Conservation (phyloP, 2,888 invertebrate genomes). For the Gerris lacustris region DNA sequence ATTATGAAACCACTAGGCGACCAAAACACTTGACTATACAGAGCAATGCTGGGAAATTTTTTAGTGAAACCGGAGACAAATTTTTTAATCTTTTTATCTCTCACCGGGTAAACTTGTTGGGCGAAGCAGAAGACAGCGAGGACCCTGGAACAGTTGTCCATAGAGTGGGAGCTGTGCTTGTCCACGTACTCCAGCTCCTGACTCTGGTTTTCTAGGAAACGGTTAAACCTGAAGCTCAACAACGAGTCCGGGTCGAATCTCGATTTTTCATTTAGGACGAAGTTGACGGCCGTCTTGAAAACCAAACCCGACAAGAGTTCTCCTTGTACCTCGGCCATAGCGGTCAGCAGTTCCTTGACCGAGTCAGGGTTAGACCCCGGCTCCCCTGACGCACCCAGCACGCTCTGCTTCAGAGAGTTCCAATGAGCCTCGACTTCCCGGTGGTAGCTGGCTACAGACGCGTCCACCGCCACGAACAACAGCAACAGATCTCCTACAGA, state of each 20-base stretch:
- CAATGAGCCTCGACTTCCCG: conserved; percentile 51
- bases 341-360: conserved; percentile 54
- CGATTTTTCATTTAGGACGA: conserved; percentile 4
- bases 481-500: conserved; percentile 40
- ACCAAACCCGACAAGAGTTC: conserved; percentile 48
- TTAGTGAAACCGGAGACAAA: not conserved
- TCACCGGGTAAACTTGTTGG: not conserved
- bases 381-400: conserved; percentile 55
- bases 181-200: conserved; percentile 19
- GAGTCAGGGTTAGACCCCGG: conserved; percentile 49
- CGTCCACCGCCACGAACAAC: conserved; percentile 51
- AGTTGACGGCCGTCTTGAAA: conserved; percentile 41
- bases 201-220: conserved; percentile 22
- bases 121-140: conserved; percentile 7
- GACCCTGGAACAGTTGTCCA: conserved; percentile 6
- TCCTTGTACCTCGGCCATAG: conserved; percentile 55
- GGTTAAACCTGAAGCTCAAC: not conserved
- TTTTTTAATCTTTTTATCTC: conserved; percentile 4
- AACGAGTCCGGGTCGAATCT: not conserved
- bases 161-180: not conserved
- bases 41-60: conserved; percentile 61
- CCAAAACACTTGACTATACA: conserved; percentile 73
- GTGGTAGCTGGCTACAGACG: conserved; percentile 35
- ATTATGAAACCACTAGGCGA: conserved; percentile 69
- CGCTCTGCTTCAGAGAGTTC: conserved; percentile 60